Conservation (phyloP, 2,113 vertebrate species). For the Gymnorhina tibicen region DNA sequence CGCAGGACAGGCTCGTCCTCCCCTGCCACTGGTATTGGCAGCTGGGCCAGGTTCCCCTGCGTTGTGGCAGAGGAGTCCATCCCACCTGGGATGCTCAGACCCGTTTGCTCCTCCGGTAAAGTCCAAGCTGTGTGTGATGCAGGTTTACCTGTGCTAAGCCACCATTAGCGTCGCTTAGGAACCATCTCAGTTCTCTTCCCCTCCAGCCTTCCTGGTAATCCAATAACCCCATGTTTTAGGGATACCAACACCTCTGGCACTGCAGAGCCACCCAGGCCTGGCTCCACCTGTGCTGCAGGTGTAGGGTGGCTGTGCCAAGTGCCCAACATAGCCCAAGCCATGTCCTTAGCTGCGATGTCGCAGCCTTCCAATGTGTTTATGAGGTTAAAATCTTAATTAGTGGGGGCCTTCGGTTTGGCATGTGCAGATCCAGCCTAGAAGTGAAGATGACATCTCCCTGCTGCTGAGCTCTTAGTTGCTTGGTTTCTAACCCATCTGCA, state of each 20-base stretch:
- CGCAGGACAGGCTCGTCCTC: background rate
- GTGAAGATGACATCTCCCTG: background rate
- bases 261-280: background rate
- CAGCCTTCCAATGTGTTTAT: background rate
- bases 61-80: background rate
- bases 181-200: background rate
- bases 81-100: background rate
- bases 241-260: background rate
- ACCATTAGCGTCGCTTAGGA: background rate
- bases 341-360: background rate
- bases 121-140: background rate
- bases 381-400: background rate
- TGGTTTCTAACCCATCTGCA: background rate
- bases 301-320: fast-evolving
- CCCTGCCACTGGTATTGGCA: background rate
- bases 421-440: background rate
- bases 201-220: background rate
- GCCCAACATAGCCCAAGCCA: fast-evolving
- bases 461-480: background rate
- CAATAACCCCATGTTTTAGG: background rate
- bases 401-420: fast-evolving
- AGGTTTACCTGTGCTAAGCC: background rate
- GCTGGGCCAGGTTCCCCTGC: background rate
- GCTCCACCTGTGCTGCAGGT: background rate
- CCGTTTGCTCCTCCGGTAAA: background rate